Percentiles rank a stretch among this genome's conserved stretches.
Evolutionary conservation across 2,113 vertebrate genomes (phyloP).

Genomic region (Mastomys coucha): DNA sequence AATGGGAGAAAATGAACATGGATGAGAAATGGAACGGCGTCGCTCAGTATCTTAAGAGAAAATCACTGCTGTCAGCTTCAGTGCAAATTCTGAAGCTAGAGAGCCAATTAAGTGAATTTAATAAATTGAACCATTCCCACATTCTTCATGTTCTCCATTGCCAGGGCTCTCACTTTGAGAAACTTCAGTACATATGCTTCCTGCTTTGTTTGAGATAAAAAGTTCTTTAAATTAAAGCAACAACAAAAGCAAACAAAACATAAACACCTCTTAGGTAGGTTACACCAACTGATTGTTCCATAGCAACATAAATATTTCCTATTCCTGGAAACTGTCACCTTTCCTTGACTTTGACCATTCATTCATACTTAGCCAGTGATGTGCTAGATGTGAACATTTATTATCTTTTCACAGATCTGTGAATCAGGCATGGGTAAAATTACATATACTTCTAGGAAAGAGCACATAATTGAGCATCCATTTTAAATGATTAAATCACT

Average conservation of each 20-base stretch:
- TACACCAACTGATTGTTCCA: not conserved
- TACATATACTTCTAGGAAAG: not conserved
- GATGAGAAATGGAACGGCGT: not conserved
- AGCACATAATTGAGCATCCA: not conserved
- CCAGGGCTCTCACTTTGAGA: not conserved
- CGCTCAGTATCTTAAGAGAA: conserved; percentile 22
- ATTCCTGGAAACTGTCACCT: not conserved
- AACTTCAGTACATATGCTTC: not conserved
- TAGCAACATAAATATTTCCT: not conserved
- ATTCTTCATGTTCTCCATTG: not conserved
- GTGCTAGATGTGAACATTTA: not conserved
- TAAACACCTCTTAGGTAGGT: not conserved
- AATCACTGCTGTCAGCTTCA: not conserved
- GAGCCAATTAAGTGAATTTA: not conserved
- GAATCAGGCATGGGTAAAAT: not conserved
- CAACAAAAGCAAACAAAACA: not conserved
- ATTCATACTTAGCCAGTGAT: not conserved
- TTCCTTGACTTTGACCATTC: not conserved
- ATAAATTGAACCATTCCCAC: not conserved
- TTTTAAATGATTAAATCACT: too few relatives aligned
- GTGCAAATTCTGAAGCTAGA: not conserved
- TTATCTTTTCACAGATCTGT: not conserved
- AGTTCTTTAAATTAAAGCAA: not conserved
- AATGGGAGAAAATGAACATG: conserved; percentile 51
- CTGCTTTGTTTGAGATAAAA: not conserved